Conservation (phyloP, 2,888 invertebrate genomes). For the Latheticus oryzae region DNA sequence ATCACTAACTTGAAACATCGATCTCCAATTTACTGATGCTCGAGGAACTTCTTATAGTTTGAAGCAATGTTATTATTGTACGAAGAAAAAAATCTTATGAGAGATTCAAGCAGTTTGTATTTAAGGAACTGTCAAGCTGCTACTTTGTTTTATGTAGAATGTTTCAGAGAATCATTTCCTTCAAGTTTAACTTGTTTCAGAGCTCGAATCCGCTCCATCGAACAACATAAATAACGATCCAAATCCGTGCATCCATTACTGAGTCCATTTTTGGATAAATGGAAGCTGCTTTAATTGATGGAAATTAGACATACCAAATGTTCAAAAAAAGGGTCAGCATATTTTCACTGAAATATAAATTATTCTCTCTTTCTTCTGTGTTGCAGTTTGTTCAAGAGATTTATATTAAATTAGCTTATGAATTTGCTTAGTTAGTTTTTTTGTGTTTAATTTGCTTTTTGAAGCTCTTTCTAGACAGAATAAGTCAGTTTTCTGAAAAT, state of each 20-base stretch:
- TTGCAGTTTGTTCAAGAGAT: slow-evolving; percentile 22
- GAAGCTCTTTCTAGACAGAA: slow-evolving; percentile 14
- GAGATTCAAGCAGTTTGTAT: no score
- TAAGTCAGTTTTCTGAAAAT: slow-evolving; percentile 17
- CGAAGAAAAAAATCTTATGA: no score
- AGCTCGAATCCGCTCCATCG: slow-evolving; percentile 20
- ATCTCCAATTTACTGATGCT: slow-evolving; percentile 13
- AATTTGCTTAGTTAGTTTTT: slow-evolving; percentile 20
- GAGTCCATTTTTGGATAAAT: no score
- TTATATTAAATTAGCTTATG: slow-evolving; percentile 22
- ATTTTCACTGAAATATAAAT: slow-evolving; percentile 8
- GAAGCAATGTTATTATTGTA: no score
- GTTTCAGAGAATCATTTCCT: slow-evolving; percentile 8
- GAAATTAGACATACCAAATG: no score
- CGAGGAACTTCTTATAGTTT: slow-evolving; percentile 12
- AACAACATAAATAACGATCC: slow-evolving; percentile 22
- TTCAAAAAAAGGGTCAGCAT: neutral
- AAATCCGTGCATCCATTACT: no score
- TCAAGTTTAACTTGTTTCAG: slow-evolving; percentile 10
- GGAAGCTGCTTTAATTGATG: no score
- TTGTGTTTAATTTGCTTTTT: slow-evolving; percentile 8
- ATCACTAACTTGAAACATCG: slow-evolving; percentile 18
- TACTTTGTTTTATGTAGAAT: slow-evolving; percentile 1
- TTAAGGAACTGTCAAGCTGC: no score
- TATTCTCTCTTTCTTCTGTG: no score